These are phyloP conservation scores for Rachycentron canadum DNA, from an alignment of 2,797 vertebrate genomes.

Conservation along the genomic window DNA sequence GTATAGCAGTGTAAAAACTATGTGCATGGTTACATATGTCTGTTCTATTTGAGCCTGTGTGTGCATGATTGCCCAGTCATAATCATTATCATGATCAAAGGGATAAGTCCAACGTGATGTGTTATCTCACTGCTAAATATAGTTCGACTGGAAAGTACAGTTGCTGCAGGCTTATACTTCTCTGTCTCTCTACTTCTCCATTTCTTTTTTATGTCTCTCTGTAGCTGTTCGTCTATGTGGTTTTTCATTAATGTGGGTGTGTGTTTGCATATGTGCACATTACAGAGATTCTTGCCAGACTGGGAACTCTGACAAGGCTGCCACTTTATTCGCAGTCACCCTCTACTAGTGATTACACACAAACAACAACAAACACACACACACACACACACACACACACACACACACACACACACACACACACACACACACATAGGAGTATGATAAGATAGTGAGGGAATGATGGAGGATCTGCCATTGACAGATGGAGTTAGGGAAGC, in stretches of 20 bases:
- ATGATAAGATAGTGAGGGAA: slow-evolving; percentile 54
- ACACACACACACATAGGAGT: slow-evolving; percentile 37
- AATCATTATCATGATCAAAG: slow-evolving; percentile 78
- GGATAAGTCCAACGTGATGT: slow-evolving; percentile 79
- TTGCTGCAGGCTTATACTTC: slow-evolving; percentile 69
- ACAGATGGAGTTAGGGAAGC: slow-evolving; percentile 63
- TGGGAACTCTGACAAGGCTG: slow-evolving; percentile 71
- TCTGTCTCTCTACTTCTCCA: slow-evolving; percentile 48
- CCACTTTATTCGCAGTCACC: slow-evolving; percentile 57
- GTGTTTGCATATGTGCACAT: slow-evolving; percentile 35
- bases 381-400: slow-evolving; percentile 35
- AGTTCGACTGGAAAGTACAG: slow-evolving; percentile 72
- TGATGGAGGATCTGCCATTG: slow-evolving; percentile 58
- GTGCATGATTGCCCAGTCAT: slow-evolving; percentile 64
- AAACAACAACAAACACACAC: slow-evolving; percentile 50
- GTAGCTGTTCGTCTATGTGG: slow-evolving; percentile 29
- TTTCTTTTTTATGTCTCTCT: slow-evolving; percentile 48
- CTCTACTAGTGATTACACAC: slow-evolving; percentile 55
- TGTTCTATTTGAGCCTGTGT: slow-evolving; percentile 29
- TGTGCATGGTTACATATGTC: slow-evolving; percentile 26
- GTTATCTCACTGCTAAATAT: slow-evolving; percentile 82
- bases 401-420: slow-evolving; percentile 32
- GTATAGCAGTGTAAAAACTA: no score
- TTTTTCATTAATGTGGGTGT: slow-evolving; percentile 44
- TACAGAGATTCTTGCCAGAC: slow-evolving; percentile 52